A percentile compares a stretch with the other conserved stretches of the same genome.
Evolutionary conservation across 2,797 vertebrate genomes (phyloP).

Genomic region (Malurus splendens): DNA sequence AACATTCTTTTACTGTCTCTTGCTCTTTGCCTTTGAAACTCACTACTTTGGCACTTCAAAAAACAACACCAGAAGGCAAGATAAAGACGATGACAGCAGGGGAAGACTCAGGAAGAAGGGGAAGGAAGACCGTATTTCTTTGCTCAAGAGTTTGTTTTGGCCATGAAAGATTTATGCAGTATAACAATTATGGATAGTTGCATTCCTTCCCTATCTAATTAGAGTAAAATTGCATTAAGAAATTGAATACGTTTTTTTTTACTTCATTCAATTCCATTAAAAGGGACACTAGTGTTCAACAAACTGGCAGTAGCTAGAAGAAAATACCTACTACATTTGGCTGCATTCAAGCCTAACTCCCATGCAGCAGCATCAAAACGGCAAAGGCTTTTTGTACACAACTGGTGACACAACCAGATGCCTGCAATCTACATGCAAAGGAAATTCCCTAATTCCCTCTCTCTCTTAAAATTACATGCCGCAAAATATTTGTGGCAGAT

Average conservation of each 20-base stretch:
- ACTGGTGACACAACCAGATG: background rate
- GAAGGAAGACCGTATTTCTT: background rate
- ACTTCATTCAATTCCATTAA: background rate
- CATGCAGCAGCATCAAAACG: background rate
- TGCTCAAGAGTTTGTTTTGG: background rate
- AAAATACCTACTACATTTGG: background rate
- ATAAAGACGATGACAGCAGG: background rate
- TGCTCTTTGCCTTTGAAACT: background rate
- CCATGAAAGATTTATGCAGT: slow-evolving; percentile 23
- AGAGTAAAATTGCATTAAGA: slow-evolving; percentile 22
- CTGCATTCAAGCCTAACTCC: background rate
- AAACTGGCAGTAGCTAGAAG: background rate
- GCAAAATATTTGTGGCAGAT: background rate
- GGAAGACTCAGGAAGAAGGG: background rate
- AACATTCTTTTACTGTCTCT: background rate
- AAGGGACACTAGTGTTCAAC: background rate
- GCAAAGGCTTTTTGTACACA: background rate
- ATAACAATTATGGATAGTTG: background rate
- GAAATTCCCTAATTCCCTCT: background rate
- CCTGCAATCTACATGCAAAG: background rate
- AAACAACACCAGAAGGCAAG: slow-evolving; percentile 6
- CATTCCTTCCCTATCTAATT: background rate
- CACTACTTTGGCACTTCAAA: background rate
- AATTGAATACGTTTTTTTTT: background rate
- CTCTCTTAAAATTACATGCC: background rate